These are phyloP conservation scores for Palythoa grandis DNA, from an alignment of 92 coral and sea anemone genomes.

Conservation along the genomic window DNA sequence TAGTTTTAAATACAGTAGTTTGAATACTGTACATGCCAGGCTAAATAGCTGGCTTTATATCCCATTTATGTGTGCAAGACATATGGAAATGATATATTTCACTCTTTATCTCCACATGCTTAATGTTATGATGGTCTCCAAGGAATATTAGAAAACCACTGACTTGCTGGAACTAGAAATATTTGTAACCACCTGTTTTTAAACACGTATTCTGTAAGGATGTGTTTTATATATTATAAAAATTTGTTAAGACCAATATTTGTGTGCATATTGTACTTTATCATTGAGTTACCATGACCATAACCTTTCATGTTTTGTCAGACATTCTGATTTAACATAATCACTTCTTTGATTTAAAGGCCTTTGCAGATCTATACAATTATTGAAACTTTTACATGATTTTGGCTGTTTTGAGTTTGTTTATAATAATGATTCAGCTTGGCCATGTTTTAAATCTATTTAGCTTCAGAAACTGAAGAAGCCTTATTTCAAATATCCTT, in stretches of 20 bases:
- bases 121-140: neutral
- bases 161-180: conserved; percentile 4
- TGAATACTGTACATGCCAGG: too few relatives aligned
- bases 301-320: neutral
- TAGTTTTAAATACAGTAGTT: too few relatives aligned
- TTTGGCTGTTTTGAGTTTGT: neutral
- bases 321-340: neutral
- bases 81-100: conserved; percentile 41
- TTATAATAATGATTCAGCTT: neutral
- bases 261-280: neutral
- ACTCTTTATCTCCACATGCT: conserved; percentile 9
- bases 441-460: neutral
- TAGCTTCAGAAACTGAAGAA: neutral
- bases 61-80: conserved; percentile 4
- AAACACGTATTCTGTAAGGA: neutral
- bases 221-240: neutral
- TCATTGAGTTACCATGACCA: neutral
- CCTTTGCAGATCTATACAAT: too few relatives aligned
- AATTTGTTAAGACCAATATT: neutral
- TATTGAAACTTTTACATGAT: neutral
- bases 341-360: too few relatives aligned
- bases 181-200: neutral
- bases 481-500: neutral
- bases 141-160: neutral
- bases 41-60: neutral